Evolutionary conservation across 2,113 vertebrate species (phyloP).

Genomic region (Orthochromis indermauri): DNA sequence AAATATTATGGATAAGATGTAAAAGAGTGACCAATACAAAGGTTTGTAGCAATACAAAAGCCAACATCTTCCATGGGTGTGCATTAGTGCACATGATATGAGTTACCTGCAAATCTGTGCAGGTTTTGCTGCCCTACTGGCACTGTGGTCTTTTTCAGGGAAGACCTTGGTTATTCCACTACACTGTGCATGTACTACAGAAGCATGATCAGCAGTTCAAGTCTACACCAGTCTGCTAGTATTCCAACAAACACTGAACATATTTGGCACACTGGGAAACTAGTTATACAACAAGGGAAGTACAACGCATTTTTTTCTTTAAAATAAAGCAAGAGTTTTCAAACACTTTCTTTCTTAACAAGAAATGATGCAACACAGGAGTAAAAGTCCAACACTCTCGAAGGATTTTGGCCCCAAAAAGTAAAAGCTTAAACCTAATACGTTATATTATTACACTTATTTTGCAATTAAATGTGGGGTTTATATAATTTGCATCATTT

Average conservation of each 20-base stretch:
- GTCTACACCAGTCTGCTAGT: not conserved
- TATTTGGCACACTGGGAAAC: not conserved
- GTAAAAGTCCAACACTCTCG: not conserved
- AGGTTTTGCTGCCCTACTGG: not conserved
- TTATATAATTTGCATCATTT: not conserved
- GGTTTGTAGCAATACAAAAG: not conserved
- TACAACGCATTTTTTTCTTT: not conserved
- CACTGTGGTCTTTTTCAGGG: not conserved
- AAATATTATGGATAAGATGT: not conserved
- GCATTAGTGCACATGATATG: not conserved
- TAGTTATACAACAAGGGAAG: not conserved
- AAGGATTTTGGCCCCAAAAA: not conserved
- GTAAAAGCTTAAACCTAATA: not conserved
- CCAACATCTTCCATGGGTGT: not conserved
- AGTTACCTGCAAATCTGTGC: not conserved
- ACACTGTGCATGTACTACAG: not conserved
- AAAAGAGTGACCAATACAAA: not conserved
- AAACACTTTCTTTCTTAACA: not conserved
- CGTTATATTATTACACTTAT: not conserved
- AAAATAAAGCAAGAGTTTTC: not conserved
- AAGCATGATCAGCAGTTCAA: not conserved
- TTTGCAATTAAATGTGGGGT: not conserved
- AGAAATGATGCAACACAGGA: not conserved
- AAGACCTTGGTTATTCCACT: not conserved
- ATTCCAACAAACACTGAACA: not conserved